These are phyloP conservation scores for Geotria australis DNA, from an alignment of 2,797 vertebrate genomes.

Conservation along the genomic window DNA sequence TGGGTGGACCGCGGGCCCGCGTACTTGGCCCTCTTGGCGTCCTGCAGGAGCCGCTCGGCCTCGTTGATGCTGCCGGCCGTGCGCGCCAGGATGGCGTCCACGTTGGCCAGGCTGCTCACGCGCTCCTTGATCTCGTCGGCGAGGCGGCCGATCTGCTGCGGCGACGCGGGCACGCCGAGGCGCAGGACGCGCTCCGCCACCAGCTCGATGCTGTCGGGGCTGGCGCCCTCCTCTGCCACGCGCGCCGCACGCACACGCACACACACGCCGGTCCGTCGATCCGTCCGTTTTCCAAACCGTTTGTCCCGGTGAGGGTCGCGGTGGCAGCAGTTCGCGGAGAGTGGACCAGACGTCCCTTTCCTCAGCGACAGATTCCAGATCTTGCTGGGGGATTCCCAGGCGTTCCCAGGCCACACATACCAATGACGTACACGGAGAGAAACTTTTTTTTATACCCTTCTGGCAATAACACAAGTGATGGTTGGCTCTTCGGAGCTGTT, in stretches of 20 bases:
- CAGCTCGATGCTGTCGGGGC: conserved; percentile 64
- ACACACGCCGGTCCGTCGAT: no score
- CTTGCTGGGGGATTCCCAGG: no score
- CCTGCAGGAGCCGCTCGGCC: conserved; percentile 42
- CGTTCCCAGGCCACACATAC: not conserved
- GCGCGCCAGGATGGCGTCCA: conserved; percentile 53
- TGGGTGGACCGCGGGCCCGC: no score
- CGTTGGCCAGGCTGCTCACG: conserved; percentile 50
- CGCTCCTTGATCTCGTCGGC: conserved; percentile 53
- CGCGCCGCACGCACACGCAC: conserved; percentile 1
- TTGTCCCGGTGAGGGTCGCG: no score
- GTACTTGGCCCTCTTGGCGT: conserved; percentile 51
- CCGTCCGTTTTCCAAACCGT: not conserved
- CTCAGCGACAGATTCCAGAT: no score
- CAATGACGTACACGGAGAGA: not conserved
- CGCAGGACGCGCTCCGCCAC: conserved; percentile 67
- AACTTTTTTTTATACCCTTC: no score
- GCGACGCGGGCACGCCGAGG: conserved; percentile 83
- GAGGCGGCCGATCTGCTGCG: conserved; percentile 52
- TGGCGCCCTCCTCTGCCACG: conserved; percentile 55
- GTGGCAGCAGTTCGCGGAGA: no score
- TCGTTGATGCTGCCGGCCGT: conserved; percentile 44
- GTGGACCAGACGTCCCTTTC: no score
- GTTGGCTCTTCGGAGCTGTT: no score
- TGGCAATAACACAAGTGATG: no score